These are phyloP conservation scores for Araneus ventricosus DNA, from an alignment of 1,140 invertebrate species.

Conservation along the genomic window DNA sequence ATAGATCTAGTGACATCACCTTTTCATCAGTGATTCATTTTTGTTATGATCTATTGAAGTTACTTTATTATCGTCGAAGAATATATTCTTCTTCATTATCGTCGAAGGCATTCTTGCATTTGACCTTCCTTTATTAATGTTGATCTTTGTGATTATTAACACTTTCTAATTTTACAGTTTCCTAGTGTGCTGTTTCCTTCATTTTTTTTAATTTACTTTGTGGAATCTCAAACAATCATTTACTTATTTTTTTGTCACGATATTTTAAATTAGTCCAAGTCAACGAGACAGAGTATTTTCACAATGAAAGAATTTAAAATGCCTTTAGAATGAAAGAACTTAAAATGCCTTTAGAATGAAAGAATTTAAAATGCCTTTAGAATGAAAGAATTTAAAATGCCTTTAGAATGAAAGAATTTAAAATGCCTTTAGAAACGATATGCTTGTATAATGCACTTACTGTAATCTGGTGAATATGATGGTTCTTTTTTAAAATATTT, in stretches of 20 bases:
- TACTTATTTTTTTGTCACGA: background rate
- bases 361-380: no score
- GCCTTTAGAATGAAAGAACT: no score
- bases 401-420: no score
- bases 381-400: no score
- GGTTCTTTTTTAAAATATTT: no score
- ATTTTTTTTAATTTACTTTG: background rate
- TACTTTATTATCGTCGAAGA: background rate
- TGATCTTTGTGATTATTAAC: background rate
- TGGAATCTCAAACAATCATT: background rate
- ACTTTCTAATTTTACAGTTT: background rate
- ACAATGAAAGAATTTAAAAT: no score
- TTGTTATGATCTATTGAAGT: background rate
- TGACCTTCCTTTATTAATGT: background rate
- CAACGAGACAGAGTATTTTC: background rate
- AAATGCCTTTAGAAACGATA: no score
- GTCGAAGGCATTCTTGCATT: background rate
- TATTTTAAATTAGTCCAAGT: background rate
- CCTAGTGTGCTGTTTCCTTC: background rate
- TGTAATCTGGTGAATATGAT: no score
- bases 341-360: no score
- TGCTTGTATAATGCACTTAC: no score
- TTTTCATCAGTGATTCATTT: slow-evolving; percentile 1
- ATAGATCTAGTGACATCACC: background rate
- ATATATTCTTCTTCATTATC: background rate